Base-by-base conservation (phyloP, 2,888 invertebrate genomes). In the Patella ulyssiponensis region DNA sequence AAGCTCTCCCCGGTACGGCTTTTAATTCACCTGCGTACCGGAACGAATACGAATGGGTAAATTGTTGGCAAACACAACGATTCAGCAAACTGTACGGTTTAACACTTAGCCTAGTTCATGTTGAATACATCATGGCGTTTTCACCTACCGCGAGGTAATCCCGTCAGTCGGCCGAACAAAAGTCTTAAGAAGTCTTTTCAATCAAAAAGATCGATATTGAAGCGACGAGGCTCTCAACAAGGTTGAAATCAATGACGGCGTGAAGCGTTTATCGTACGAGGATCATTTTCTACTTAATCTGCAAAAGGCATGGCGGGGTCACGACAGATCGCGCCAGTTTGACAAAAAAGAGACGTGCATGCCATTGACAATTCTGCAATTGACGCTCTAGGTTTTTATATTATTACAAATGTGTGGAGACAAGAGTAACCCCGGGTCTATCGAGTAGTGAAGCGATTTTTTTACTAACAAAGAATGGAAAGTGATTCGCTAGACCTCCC, bases 271-370 rank as follows among this genome's bases (percentile, higher is more conserved):
- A 64, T 64, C 64, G 64, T 64, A 64, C 64, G 64, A 64, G 64
- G 64, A 64, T 64, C 64, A 64, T 64, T 64, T 64, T 64, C 64
- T 64, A 64, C 64, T 64, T 64, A 64, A 64, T 64, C 64, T 64
- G 64, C 23, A 23, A 64, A 64, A 64, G 64, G 64, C 64, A 64
- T 64, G 64, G 64, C 64, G 64, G 23, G 64, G 64, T 64, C 64
- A 64, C 64, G 64, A 64, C 64, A 64, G 64, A 64, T 64, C 64
- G 64, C 64, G 23, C 64, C 64, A 64, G 23, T 64, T 64, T 64
- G 64, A 64, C 64, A 64, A 64, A 64, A 64, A 64, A 9, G 23
- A 64, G 64, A 20, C 23, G 20, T 23, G 64, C 64, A 64, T 23
- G 64, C 64, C 23, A 64, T 64, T 64, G 20, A 64, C 64, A 23